Percentiles rank a stretch among this genome's conserved stretches.
phyloP scores from a whole-genome alignment of 2,113 vertebrate species.

The Rhinoderma darwinii region DNA sequence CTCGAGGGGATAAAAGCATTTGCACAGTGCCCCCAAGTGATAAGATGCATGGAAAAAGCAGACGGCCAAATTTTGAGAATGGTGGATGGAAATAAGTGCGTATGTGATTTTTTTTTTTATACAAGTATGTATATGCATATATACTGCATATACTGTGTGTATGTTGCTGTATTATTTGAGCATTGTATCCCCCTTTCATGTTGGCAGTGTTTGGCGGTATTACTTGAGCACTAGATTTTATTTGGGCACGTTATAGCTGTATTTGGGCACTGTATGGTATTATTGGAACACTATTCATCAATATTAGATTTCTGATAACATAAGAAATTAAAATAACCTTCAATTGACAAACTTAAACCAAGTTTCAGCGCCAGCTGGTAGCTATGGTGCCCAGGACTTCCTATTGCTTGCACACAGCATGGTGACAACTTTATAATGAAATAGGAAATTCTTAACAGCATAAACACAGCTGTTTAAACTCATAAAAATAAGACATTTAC shows the following conservation, averaged over 20 bases:
- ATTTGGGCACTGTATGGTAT: background rate
- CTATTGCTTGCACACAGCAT: conserved; percentile 59
- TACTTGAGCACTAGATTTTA: background rate
- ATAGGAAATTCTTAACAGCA: conserved; percentile 65
- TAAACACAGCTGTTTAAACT: conserved; percentile 71
- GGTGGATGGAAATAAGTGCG: no score
- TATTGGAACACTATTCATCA: background rate
- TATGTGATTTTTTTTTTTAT: no score
- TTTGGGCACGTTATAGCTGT: background rate
- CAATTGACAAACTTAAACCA: conserved; percentile 56
- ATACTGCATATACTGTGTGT: no score
- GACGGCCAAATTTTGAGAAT: no score
- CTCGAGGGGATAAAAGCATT: no score
- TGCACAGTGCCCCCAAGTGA: no score
- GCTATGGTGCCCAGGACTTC: conserved; percentile 57
- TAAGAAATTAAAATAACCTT: background rate
- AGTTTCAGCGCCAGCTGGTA: conserved; percentile 63
- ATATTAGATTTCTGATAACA: background rate
- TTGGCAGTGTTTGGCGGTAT: background rate
- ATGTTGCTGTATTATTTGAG: no score
- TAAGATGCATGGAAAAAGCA: no score
- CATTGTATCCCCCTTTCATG: background rate
- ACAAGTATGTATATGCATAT: no score
- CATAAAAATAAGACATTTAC: conserved; percentile 68
- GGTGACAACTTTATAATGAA: conserved; percentile 68